phyloP scores from a whole-genome alignment of 2,888 invertebrate species.

The Cataglyphis altisquamis region DNA sequence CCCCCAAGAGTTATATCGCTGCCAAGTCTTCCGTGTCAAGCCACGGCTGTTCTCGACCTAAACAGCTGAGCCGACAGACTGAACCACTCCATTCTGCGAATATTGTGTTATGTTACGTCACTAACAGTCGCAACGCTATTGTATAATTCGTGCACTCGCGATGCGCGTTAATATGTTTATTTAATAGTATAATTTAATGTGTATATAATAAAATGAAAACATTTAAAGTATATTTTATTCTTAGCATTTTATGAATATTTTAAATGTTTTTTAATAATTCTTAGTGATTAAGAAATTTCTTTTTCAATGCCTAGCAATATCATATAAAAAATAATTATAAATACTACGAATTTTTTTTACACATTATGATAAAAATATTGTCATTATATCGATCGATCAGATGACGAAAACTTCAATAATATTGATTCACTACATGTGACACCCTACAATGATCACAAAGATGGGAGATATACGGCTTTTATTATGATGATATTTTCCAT shows the following conservation, averaged over 20 bases:
- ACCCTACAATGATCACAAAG: background rate
- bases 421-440: background rate
- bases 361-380: background rate
- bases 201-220: background rate
- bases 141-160: conserved; percentile 32
- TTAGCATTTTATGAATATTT: background rate
- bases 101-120: conserved; percentile 36
- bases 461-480: background rate
- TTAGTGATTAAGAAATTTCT: background rate
- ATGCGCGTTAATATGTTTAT: conserved; percentile 41
- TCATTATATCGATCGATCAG: background rate
- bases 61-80: conserved; percentile 39
- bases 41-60: conserved; percentile 29
- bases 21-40: conserved; percentile 45
- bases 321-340: background rate
- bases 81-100: conserved; percentile 34
- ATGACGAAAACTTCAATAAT: background rate
- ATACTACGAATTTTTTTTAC: too few relatives aligned
- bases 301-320: background rate
- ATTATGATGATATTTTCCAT: background rate
- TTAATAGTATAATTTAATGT: background rate
- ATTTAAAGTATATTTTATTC: background rate
- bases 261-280: too few relatives aligned
- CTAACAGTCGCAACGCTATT: conserved; percentile 33
- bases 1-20: conserved; percentile 41